Base-by-base conservation (phyloP, 2,797 vertebrate species). In the Moxostoma hubbsi region DNA sequence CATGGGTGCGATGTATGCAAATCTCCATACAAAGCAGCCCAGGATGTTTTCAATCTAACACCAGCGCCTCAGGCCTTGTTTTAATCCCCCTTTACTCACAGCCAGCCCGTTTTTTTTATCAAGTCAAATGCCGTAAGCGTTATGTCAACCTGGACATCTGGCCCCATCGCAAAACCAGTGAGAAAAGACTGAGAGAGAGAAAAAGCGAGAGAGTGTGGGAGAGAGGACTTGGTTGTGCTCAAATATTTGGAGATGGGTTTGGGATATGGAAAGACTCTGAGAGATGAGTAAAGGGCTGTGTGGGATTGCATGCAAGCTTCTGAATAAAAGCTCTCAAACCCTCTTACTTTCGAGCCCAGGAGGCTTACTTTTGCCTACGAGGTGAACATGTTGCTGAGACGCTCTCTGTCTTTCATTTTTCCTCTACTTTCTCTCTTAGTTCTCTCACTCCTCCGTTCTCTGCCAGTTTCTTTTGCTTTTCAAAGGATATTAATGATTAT, bases 141-240 rank as follows among this genome's bases (percentile, higher is more conserved):
- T 96, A 88, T 95, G 95, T 96, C 96, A 95, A 86, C 87, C 92
- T 95, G 97, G 97, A 97, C 97, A 98, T 98, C 97, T 98, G 98
- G 97, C 95, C 94, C 87, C 91, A 89, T 90, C 88, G 92, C 92
- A 90, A 89, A 94, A 79, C 74, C 73, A 79, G 75, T 75, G 65
- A 71, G 36, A 50, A 45, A 16, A 11, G 71, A 36, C 49, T 24
- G 51, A 18, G 47, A 89, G 87, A 68, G 59, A 74, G 67, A 47
- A 74, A 71, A 58, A 50, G 72, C 63, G 59, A 72, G 83, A 80
- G 83, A 79, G 77, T 70, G 84, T 70, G 61, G 76, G 49, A 75
- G n/a, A 72, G 79, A 82, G 82, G 77, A 86, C 84, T 87, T 87
- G 93, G 90, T 89, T 91, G 90, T 90, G 90, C 90, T 92, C 84